Evolutionary conservation across 2,113 vertebrate genomes (phyloP), one percentile per base, ranked within the genome.

Genomic region (Aramus guarauna): DNA sequence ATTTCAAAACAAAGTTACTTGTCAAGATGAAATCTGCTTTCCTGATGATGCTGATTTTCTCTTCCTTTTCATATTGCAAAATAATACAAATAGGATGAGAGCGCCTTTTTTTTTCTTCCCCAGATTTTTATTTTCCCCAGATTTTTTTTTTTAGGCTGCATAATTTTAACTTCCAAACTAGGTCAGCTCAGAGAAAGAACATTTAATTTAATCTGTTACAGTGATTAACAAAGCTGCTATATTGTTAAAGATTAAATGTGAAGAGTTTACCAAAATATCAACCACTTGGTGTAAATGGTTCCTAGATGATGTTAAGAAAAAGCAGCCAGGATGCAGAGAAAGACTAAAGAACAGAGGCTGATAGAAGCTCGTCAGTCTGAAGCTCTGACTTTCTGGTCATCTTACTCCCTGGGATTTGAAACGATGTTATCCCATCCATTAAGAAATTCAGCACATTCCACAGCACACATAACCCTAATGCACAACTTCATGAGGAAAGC

Each of bases 111-210:
- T 41, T 41, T 43, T 43, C 43, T 43, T 43, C 43, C 43, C 43
- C 43, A 6, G 55, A 1, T 6, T 5, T 16, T 37, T 58, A 12
- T 12, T 48, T 21, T 5, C 0, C 1, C 4, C 22, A 34, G 39
- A 62, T 47, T 63, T 30, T 37, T 15, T 3, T 92, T 94, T 90
- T 29, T 90, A 84, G 19, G 37, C 77, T 82, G 43, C 72, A 93
- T 96, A 91, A 96, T 87, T 83, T 95, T 86, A 88, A 94, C 81
- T 41, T 90, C 75, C 74, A 95, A 97, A 97, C 53, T 97, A 97
- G 93, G 96, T 91, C 96, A 98, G 41, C 62, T 95, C 48, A 63
- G 71, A 87, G 62, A 96, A 29, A 73, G 41, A 95, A 58, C 53
- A 88, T 91, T 97, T 90, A 91, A 84, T 95, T 94, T 94, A 69